phyloP scores from a whole-genome alignment of 2,888 invertebrate species.

The Ochropleura leucogaster region DNA sequence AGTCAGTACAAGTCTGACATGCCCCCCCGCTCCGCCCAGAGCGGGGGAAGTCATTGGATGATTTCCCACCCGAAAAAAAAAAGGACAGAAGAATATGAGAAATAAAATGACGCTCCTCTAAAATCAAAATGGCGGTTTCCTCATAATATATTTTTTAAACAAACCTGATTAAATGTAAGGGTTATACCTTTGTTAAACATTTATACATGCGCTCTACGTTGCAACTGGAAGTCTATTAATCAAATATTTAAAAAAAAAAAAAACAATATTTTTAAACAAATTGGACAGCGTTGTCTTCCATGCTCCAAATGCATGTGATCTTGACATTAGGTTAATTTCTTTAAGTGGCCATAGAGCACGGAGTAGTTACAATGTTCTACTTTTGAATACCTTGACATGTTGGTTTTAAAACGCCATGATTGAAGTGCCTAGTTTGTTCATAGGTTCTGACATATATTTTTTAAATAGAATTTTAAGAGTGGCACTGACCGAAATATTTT shows the following conservation, averaged over 20 bases:
- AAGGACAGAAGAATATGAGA: too few relatives aligned
- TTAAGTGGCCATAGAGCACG: constrained; percentile 46
- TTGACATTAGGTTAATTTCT: constrained; percentile 69
- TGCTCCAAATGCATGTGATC: constrained; percentile 58
- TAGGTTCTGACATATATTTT: neutral
- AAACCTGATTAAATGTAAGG: neutral
- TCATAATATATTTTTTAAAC: neutral
- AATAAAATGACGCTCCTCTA: too few relatives aligned
- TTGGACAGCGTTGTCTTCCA: constrained; percentile 39
- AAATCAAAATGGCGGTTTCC: too few relatives aligned
- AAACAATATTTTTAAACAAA: constrained; percentile 26
- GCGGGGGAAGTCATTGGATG: too few relatives aligned
- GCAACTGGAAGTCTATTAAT: neutral
- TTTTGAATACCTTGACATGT: constrained; percentile 46
- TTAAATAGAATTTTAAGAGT: neutral
- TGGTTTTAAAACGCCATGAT: constrained; percentile 13
- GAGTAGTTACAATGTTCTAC: constrained; percentile 11
- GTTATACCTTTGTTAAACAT: neutral
- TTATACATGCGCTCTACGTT: neutral
- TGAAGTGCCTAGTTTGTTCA: neutral
- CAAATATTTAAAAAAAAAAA: neutral
- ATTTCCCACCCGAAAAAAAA: too few relatives aligned
- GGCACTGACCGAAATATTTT: neutral
- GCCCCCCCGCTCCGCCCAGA: too few relatives aligned
- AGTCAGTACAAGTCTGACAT: too few relatives aligned